Percentiles rank a stretch among this genome's conserved stretches.
These are phyloP conservation scores for Drepana falcataria DNA, from an alignment of 2,888 invertebrate genomes.

Conservation along the genomic window DNA sequence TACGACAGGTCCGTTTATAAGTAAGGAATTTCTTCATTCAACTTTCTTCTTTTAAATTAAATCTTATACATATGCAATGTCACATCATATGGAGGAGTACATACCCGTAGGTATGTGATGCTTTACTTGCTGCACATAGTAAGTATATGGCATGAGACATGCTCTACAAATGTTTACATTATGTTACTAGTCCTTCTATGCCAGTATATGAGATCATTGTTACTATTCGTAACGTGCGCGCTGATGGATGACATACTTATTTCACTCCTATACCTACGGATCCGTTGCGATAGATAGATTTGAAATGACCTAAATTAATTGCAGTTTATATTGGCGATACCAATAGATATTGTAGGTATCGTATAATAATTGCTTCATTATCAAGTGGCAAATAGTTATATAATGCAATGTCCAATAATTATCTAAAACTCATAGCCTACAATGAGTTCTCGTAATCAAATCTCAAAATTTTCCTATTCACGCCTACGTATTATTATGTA, in stretches of 20 bases:
- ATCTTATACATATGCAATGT: not conserved
- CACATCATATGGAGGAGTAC: not conserved
- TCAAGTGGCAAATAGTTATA: too few species aligned
- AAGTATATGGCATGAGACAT: not conserved
- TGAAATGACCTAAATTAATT: not conserved
- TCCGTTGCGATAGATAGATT: not conserved
- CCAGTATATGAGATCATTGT: constrained; percentile 40
- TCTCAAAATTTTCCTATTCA: too few species aligned
- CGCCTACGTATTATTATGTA: too few species aligned
- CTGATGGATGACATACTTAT: not conserved
- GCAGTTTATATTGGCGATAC: not conserved
- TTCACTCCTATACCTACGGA: not conserved
- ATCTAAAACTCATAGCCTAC: too few species aligned
- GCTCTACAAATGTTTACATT: constrained; percentile 37
- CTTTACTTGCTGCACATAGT: not conserved
- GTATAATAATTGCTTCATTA: not conserved
- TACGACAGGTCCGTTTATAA: too few species aligned
- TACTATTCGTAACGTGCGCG: not conserved
- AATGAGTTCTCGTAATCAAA: too few species aligned
- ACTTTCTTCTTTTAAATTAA: too few species aligned
- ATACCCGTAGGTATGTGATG: not conserved
- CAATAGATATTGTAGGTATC: not conserved
- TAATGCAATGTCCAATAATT: too few species aligned
- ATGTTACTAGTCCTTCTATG: constrained; percentile 30
- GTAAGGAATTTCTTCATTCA: too few species aligned